Percentiles rank a stretch among this genome's conserved stretches.
Evolutionary conservation across 2,113 vertebrate genomes (phyloP).

Genomic region (Ibidorhyncha struthersii): DNA sequence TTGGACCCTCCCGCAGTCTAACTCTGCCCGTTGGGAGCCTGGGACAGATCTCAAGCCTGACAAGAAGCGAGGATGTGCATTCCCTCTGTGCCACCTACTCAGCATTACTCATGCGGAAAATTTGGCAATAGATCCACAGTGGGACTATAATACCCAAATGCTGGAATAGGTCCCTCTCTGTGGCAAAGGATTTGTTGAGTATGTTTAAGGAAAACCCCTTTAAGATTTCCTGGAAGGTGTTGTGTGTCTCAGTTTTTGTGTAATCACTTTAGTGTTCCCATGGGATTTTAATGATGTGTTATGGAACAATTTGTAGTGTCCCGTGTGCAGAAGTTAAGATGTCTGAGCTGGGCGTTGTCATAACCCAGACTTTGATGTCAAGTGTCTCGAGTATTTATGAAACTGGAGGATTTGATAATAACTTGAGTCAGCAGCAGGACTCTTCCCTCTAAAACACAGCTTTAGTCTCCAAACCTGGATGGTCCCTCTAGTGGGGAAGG

Average conservation of each 20-base stretch:
- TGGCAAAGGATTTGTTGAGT: constrained; percentile 18
- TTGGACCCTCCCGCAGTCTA: fast-evolving
- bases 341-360: neutral
- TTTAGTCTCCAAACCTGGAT: neutral
- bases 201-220: constrained; percentile 58
- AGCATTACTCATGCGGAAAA: neutral
- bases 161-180: neutral
- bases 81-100: constrained; percentile 23
- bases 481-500: neutral
- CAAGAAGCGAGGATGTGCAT: neutral
- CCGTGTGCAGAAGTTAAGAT: neutral
- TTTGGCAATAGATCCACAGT: neutral
- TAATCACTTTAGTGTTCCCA: constrained; percentile 21
- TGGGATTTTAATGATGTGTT: constrained; percentile 47
- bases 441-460: neutral
- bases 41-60: neutral
- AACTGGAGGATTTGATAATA: neutral
- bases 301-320: constrained; percentile 30
- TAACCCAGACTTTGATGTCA: neutral
- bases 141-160: neutral
- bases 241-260: constrained; percentile 43
- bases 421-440: neutral
- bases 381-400: neutral
- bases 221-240: constrained; percentile 51
- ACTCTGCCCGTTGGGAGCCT: neutral